Conservation (phyloP, 2,888 invertebrate genomes). For the Drosophila neotestacea region DNA sequence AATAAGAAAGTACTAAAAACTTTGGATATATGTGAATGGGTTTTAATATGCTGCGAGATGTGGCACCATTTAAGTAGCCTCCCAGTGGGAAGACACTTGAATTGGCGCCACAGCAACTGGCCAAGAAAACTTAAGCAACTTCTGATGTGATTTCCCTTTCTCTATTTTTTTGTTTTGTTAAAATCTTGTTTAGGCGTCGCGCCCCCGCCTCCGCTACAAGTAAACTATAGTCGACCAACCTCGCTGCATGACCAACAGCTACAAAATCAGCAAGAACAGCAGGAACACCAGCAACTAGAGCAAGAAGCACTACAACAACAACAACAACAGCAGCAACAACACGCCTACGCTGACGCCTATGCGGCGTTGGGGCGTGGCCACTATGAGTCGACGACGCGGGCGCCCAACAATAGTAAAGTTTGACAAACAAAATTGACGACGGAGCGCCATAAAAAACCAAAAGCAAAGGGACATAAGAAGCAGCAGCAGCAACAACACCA, state of each 20-base stretch:
- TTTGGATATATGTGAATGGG: constrained; percentile 6
- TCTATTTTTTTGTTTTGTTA: constrained; percentile 4
- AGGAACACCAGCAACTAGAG: constrained; percentile 63
- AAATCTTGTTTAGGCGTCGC: constrained; percentile 82
- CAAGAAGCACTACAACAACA: constrained; percentile 39
- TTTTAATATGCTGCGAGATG: constrained; percentile 18
- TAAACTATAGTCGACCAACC: constrained; percentile 85
- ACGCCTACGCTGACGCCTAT: constrained; percentile 84
- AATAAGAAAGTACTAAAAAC: constrained; percentile 32
- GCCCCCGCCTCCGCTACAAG: constrained; percentile 85
- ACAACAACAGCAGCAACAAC: constrained; percentile 43
- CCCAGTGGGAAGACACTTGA: constrained; percentile 12
- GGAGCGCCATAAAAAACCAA: constrained; percentile 76
- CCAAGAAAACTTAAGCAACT: constrained; percentile 38
- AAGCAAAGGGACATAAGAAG: constrained; percentile 70
- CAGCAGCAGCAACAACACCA: constrained; percentile 65
- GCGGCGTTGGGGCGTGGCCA: constrained; percentile 84
- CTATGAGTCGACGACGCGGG: constrained; percentile 83
- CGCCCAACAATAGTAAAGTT: constrained; percentile 75
- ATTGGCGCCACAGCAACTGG: constrained; percentile 30
- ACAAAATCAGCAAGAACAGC: constrained; percentile 48
- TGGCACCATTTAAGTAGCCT: constrained; percentile 23
- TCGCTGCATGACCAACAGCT: constrained; percentile 82
- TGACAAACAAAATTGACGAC: constrained; percentile 71
- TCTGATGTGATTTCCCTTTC: constrained; percentile 21